Conservation (phyloP, 2,888 invertebrate genomes). For the Glyphotaelius pellucidus region DNA sequence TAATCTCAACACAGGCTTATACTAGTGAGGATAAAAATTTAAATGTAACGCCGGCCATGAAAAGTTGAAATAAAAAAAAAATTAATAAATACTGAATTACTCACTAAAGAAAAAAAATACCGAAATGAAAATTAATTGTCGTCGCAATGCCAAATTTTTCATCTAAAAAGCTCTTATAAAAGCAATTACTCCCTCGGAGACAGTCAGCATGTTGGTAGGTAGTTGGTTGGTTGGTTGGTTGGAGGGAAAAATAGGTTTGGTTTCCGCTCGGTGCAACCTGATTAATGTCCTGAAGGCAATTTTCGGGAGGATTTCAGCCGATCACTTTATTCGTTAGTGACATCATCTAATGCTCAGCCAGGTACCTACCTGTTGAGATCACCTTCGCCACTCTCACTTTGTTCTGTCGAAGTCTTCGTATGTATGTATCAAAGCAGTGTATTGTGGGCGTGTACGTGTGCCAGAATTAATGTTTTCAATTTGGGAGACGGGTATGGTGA, state of each 20-base stretch:
- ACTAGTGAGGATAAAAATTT: too few relatives aligned
- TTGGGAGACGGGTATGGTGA: too few relatives aligned
- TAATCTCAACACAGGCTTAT: too few relatives aligned
- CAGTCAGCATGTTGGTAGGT: not conserved
- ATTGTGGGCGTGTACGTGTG: not conserved
- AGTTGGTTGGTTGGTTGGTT: constrained; percentile 15
- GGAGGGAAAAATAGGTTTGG: constrained; percentile 35
- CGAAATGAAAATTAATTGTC: not conserved
- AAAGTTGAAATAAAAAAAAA: too few relatives aligned
- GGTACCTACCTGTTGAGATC: not conserved
- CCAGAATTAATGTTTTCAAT: not conserved
- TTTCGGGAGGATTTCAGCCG: not conserved
- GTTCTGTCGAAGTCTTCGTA: not conserved
- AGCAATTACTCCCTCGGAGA: constrained; percentile 3
- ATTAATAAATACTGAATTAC: too few relatives aligned
- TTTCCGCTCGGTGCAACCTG: constrained; percentile 47
- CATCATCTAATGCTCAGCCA: not conserved
- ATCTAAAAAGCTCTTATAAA: not conserved
- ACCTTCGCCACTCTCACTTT: not conserved
- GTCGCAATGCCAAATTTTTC: not conserved
- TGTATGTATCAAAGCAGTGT: not conserved
- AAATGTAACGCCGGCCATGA: too few relatives aligned
- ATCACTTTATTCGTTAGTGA: not conserved
- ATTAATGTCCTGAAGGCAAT: constrained; percentile 34
- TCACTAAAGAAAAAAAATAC: too few relatives aligned